phyloP scores from a whole-genome alignment of 2,797 vertebrate species.

The Protonibea diacanthus region DNA sequence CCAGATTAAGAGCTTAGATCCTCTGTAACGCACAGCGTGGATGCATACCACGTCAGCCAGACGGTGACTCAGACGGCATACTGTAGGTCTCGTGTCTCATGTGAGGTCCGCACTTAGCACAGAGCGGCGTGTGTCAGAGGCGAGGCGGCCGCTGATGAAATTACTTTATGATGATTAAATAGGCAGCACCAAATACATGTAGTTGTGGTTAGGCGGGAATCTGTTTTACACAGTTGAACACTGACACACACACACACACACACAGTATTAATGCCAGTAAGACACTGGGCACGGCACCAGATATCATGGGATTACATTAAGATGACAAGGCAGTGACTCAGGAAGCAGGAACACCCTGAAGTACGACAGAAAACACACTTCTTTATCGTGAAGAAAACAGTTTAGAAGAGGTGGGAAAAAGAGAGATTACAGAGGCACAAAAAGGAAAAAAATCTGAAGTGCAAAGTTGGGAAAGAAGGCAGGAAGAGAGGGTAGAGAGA shows the following conservation, averaged over 20 bases:
- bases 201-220: conserved; percentile 26
- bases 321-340: conserved; percentile 32
- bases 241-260: background rate
- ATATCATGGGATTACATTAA: conserved; percentile 28
- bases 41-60: conserved; percentile 52
- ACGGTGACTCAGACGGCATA: conserved; percentile 58
- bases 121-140: background rate
- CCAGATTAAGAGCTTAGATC: conserved; percentile 60
- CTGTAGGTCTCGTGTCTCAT: background rate
- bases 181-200: conserved; percentile 1
- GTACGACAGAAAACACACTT: background rate
- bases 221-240: background rate
- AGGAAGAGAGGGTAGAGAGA: conserved; percentile 1
- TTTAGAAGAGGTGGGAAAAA: background rate
- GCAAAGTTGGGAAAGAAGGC: background rate
- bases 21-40: conserved; percentile 43
- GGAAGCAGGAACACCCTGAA: background rate
- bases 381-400: background rate
- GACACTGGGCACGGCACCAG: conserved; percentile 8
- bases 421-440: background rate
- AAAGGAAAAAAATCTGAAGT: background rate
- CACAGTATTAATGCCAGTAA: conserved; percentile 20
- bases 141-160: conserved; percentile 19
- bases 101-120: background rate
- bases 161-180: background rate